These are phyloP conservation scores for Eleutherodactylus coqui DNA, from an alignment of 2,797 vertebrate genomes.

Conservation along the genomic window DNA sequence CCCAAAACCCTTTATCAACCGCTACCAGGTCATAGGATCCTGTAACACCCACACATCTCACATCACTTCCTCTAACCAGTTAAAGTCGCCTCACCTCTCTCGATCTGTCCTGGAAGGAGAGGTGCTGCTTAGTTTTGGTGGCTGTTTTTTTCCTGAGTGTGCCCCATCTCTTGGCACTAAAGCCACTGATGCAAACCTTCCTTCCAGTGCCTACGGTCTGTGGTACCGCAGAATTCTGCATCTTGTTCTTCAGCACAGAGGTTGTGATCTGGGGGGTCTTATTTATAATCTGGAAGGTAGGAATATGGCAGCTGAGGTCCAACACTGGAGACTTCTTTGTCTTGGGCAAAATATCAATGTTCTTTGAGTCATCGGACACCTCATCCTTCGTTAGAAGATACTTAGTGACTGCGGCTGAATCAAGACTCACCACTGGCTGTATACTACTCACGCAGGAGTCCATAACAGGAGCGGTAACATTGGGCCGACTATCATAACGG, in stretches of 20 bases:
- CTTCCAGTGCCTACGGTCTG: background rate
- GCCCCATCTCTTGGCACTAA: constrained; percentile 21
- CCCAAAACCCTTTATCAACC: background rate
- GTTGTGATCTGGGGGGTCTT: background rate
- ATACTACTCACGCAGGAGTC: too few relatives aligned
- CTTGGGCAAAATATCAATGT: background rate
- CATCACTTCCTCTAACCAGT: background rate
- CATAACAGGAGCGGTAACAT: background rate
- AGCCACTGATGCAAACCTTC: background rate
- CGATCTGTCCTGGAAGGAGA: background rate
- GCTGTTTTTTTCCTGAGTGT: background rate
- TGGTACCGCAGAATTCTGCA: background rate
- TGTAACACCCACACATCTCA: background rate
- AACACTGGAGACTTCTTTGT: background rate
- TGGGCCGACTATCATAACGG: background rate
- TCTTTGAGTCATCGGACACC: background rate
- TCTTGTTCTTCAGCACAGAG: background rate
- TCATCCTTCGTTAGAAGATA: background rate
- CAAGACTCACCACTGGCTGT: background rate
- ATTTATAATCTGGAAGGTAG: background rate
- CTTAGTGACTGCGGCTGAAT: background rate
- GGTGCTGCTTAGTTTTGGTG: background rate
- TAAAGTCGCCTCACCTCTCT: background rate
- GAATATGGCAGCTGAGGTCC: background rate
- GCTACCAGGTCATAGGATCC: background rate